Base-by-base conservation (phyloP, 2,888 invertebrate species). In the Agrilus cyanescens region DNA sequence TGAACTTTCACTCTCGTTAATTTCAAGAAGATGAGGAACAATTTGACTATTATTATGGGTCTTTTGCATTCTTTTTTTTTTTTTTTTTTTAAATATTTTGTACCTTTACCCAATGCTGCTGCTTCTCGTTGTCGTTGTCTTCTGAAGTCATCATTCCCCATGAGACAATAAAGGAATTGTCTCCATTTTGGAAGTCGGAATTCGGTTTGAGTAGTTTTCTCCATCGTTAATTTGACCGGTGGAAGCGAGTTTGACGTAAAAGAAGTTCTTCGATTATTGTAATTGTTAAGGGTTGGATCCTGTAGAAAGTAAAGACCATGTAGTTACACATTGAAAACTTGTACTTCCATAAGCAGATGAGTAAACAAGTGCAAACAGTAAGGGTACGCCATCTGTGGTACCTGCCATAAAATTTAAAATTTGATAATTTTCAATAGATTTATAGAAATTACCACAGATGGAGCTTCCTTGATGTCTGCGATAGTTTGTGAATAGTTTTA, bases 171-270 rank as follows among this genome's bases (percentile, higher is more conserved):
- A 52, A 87, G 69, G 54, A 88, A 75, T 59, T 89, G 87, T 41
- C 78, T 73, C 80, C 85, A 85, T 55, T 80, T 80, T 1, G 86
- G 83, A 37, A 85, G 73, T 41, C 78, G 69, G 13, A 71, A 70
- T 58, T 88, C 87, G 0, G 88, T 88, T 67, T 88, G 88, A 1
- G 88, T 88, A 43, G 82, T 86, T 37, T 85, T 73, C 57, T 87
- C 87, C 78, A 85, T 80, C 7, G 85, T 85, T 16, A 80, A 68
- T 8, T 76, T 68, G 2, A 74, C 68, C 1, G 70, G 67, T 4
- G 60, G 57, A 12, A 41, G 43, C 32, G 39, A 37, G 12, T 52
- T 50, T 12, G 49, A 43, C 13, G 52, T 46, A 34, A 54, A 42
- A 32, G 64, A 63, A 7, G 60, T 58, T 47, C 59, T 58, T 40